Evolutionary conservation across 2,888 invertebrate species (phyloP).

Genomic region (Therioaphis trifolii): DNA sequence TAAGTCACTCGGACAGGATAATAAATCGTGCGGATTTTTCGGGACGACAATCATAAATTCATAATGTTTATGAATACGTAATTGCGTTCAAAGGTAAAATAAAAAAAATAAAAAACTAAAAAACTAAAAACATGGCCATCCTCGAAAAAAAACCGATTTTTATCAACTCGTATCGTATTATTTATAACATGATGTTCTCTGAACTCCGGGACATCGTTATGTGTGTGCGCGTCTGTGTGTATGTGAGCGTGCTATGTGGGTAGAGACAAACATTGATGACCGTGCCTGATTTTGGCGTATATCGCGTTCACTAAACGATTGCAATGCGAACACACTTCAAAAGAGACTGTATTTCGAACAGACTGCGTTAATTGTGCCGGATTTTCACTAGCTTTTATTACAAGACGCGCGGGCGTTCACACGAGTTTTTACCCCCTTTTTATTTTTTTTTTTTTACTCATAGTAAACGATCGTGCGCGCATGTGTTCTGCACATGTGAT

Average conservation of each 20-base stretch:
- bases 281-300: slow-evolving; percentile 37
- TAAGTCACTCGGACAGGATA: slow-evolving; percentile 54
- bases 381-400: neutral
- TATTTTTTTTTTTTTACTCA: neutral
- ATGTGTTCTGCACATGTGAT: slow-evolving; percentile 56
- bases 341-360: neutral
- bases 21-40: slow-evolving; percentile 62
- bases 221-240: no score
- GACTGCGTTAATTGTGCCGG: neutral
- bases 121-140: neutral
- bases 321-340: neutral
- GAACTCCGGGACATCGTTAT: slow-evolving; percentile 27
- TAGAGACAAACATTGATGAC: slow-evolving; percentile 13
- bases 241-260: no score
- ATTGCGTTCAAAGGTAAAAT: slow-evolving; percentile 17
- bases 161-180: slow-evolving; percentile 42
- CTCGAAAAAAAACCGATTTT: slow-evolving; percentile 41
- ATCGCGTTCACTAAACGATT: no score
- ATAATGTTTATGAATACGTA: slow-evolving; percentile 53
- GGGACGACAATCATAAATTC: slow-evolving; percentile 50
- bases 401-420: neutral
- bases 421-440: slow-evolving; percentile 11
- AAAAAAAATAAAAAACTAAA: neutral
- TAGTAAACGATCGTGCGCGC: slow-evolving; percentile 15
- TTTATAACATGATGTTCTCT: slow-evolving; percentile 29